Conservation (phyloP, 35 echinoderm and acorn worm genomes). For the Hemicentrotus pulcherrimus region DNA sequence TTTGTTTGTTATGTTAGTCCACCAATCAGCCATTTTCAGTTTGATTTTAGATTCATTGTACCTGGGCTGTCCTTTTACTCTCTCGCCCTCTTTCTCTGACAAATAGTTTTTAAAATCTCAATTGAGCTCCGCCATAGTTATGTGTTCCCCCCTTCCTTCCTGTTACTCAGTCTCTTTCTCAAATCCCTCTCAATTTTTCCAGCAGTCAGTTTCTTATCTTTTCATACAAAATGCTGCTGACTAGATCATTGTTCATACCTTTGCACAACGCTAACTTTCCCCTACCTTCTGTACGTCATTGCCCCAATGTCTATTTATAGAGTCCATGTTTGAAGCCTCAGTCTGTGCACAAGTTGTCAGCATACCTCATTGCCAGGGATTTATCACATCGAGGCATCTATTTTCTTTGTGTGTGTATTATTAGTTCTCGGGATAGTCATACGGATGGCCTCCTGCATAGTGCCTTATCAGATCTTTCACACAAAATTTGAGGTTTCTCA, state of each 20-base stretch:
- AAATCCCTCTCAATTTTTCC: background rate
- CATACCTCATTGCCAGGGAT: constrained; percentile 1
- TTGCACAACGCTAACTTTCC: background rate
- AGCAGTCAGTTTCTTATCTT: background rate
- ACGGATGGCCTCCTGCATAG: background rate
- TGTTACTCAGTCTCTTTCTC: too few relatives aligned
- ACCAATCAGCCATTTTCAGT: too few relatives aligned
- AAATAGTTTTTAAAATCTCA: too few relatives aligned
- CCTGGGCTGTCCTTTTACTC: too few relatives aligned
- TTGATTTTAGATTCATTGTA: too few relatives aligned
- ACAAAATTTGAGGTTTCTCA: background rate
- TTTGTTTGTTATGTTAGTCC: too few relatives aligned
- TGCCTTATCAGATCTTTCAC: background rate
- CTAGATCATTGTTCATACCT: background rate
- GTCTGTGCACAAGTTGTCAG: background rate
- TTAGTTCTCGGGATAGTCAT: constrained; percentile 13
- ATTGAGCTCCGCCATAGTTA: too few relatives aligned
- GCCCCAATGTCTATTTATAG: constrained; percentile 28
- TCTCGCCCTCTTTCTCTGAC: too few relatives aligned
- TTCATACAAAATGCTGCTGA: background rate
- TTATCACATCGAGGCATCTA: background rate
- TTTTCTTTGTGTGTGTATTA: constrained; percentile 3
- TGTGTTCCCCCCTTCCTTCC: too few relatives aligned
- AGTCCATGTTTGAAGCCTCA: background rate
- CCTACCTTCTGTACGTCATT: background rate